These are phyloP conservation scores for Rhodophaea formosa DNA, from an alignment of 2,888 invertebrate species.

Conservation along the genomic window DNA sequence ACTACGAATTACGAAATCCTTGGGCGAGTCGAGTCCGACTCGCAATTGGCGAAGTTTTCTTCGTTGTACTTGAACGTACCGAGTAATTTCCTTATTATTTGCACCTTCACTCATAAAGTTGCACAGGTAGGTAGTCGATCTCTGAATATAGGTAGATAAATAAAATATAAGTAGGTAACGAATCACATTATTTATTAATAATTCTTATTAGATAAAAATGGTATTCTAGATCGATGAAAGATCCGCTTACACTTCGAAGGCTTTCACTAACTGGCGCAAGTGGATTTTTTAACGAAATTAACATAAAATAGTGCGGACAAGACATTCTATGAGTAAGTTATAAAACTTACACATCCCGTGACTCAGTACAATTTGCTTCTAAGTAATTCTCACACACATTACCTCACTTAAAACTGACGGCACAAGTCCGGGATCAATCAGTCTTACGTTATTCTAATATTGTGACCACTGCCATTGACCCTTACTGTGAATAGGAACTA, in stretches of 20 bases:
- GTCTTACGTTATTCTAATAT: neutral
- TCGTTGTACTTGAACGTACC: too few species aligned
- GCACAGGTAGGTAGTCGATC: too few species aligned
- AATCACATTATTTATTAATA: constrained; percentile 12
- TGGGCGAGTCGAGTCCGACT: too few species aligned
- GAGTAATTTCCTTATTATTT: too few species aligned
- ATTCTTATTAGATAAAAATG: constrained; percentile 12
- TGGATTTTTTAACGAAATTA: neutral
- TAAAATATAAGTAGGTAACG: neutral
- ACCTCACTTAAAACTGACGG: neutral
- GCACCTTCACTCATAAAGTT: too few species aligned
- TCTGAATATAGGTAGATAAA: neutral
- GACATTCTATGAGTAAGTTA: constrained; percentile 6
- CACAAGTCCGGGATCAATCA: neutral
- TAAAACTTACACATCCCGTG: constrained; percentile 9
- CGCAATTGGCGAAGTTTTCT: too few species aligned
- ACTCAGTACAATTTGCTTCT: neutral
- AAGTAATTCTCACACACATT: neutral
- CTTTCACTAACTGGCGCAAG: neutral
- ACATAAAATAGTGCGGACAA: neutral
- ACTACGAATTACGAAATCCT: too few species aligned
- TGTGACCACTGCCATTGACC: neutral
- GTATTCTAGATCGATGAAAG: constrained; percentile 12
- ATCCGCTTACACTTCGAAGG: neutral
- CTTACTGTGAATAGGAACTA: too few species aligned